Conservation (phyloP, 2,113 vertebrate genomes). For the Nycticebus coucang region DNA sequence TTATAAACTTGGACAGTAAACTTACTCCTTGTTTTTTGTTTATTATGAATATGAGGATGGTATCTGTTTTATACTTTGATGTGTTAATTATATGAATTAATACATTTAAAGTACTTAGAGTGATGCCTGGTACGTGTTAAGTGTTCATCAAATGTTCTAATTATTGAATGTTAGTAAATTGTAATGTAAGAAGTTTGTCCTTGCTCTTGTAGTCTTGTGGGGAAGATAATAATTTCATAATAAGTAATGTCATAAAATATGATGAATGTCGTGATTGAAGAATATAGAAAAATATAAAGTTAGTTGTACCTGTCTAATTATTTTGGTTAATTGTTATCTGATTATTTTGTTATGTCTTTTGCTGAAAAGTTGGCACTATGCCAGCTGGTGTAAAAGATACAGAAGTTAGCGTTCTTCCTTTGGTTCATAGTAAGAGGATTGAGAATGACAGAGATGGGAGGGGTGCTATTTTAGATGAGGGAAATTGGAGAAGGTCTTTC, state of each 20-base stretch:
- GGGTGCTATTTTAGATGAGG: neutral
- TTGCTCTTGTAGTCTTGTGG: conserved; percentile 24
- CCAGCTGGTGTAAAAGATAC: neutral
- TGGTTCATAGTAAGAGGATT: neutral
- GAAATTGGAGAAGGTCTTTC: neutral
- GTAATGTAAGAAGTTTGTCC: neutral
- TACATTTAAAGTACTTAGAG: conserved; percentile 1
- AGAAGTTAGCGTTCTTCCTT: neutral
- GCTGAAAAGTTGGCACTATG: neutral
- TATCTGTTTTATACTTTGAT: neutral
- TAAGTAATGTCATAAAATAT: neutral
- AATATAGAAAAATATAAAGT: conserved; percentile 9
- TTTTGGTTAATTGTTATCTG: neutral
- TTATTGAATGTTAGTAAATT: conserved; percentile 27
- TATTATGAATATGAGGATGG: neutral
- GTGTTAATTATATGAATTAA: neutral
- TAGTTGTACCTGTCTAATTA: conserved; percentile 9
- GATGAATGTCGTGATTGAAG: neutral
- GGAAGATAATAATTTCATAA: conserved; percentile 13
- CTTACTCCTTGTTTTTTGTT: neutral
- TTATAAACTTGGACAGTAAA: neutral
- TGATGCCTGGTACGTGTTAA: conserved; percentile 6
- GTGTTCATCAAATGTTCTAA: neutral
- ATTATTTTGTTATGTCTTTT: conserved; percentile 27
- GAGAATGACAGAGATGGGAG: conserved; percentile 11